Evolutionary conservation across 2,113 vertebrate species (phyloP).

Genomic region (Physeter macrocephalus): DNA sequence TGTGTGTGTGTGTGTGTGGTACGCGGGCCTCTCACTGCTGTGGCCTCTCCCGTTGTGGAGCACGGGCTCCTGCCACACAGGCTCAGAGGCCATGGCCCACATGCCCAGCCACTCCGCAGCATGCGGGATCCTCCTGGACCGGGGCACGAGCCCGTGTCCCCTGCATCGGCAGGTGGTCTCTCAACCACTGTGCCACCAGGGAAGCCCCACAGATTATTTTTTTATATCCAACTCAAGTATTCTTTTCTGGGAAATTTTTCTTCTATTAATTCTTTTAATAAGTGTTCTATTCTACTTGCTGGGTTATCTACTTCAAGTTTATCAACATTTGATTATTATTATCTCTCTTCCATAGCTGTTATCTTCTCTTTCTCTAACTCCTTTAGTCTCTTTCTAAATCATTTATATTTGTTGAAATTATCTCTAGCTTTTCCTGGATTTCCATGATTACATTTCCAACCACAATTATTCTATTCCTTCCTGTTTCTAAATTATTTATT

Average conservation of each 20-base stretch:
- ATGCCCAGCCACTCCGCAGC: too few relatives aligned
- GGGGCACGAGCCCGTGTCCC: too few relatives aligned
- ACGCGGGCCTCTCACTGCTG: too few relatives aligned
- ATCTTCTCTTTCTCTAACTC: neutral
- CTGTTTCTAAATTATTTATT: neutral
- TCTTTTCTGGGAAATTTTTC: neutral
- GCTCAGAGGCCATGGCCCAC: too few relatives aligned
- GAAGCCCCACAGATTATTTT: neutral
- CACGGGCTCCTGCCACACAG: too few relatives aligned
- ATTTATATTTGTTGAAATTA: neutral
- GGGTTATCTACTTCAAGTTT: neutral
- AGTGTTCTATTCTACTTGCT: neutral
- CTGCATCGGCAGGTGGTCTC: too few relatives aligned
- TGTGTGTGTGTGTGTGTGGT: too few relatives aligned
- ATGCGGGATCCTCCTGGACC: too few relatives aligned
- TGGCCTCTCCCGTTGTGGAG: too few relatives aligned
- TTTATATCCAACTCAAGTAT: neutral
- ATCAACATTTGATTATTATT: neutral
- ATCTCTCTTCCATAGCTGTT: neutral
- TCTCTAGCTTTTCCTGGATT: neutral
- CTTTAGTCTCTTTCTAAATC: neutral
- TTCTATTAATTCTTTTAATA: neutral
- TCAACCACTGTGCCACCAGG: too few relatives aligned
- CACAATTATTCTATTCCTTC: neutral
- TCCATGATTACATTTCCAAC: neutral